phyloP scores from a whole-genome alignment of 2,113 vertebrate species.

The Antechinus stuartii region DNA sequence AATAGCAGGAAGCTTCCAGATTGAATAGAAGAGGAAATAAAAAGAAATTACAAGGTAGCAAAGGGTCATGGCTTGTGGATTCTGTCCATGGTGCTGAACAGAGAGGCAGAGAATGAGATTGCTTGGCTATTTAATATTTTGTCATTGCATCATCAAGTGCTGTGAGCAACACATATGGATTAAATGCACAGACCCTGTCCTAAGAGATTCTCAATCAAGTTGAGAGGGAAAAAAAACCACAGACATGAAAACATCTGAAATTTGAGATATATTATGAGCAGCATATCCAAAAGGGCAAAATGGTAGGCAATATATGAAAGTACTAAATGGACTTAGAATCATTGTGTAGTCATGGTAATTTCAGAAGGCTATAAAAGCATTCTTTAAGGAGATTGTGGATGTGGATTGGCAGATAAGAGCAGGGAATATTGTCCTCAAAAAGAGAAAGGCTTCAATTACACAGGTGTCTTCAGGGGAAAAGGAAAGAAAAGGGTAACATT shows the following conservation, averaged over 20 bases:
- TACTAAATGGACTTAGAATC: background rate
- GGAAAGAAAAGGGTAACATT: background rate
- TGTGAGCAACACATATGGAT: background rate
- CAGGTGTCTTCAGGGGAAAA: background rate
- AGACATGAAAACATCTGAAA: background rate
- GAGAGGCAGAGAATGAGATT: background rate
- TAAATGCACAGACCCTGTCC: background rate
- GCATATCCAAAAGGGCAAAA: background rate
- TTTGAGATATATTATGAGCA: background rate
- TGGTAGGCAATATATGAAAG: background rate
- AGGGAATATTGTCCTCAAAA: background rate
- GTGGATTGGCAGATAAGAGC: background rate
- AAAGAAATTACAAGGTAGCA: background rate
- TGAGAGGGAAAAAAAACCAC: constrained; percentile 9
- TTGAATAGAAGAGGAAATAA: constrained; percentile 34
- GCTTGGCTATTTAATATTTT: background rate
- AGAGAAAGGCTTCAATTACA: constrained; percentile 7
- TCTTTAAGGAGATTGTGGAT: background rate
- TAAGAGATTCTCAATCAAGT: constrained; percentile 24
- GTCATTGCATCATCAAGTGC: background rate
- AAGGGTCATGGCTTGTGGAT: accelerated
- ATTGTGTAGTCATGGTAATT: background rate
- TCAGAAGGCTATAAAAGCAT: constrained; percentile 3
- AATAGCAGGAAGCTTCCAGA: background rate
- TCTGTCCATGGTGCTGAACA: constrained; percentile 75